These are phyloP conservation scores for Acropora yongei DNA, from an alignment of 64 coral and sea anemone species.

Conservation along the genomic window DNA sequence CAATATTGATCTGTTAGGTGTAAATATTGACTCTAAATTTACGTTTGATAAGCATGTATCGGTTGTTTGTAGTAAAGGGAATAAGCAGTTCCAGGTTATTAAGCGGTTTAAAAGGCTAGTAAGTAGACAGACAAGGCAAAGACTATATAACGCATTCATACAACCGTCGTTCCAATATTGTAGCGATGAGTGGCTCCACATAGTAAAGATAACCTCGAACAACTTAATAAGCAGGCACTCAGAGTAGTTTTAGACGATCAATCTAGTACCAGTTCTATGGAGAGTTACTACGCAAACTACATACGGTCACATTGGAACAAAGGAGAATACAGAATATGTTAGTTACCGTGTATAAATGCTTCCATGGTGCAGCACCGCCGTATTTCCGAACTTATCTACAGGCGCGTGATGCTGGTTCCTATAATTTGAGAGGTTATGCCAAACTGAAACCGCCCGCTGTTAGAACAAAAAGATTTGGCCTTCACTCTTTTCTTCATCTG, in stretches of 20 bases:
- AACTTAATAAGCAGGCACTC: background rate
- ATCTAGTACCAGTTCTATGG: background rate
- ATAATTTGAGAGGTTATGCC: background rate
- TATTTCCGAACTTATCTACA: constrained; percentile 4
- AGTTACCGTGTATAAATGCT: background rate
- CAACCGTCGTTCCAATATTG: constrained; percentile 20
- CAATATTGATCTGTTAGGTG: constrained; percentile 3
- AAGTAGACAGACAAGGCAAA: background rate
- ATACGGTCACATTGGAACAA: background rate
- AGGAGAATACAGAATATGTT: constrained; percentile 11
- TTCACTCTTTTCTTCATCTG: background rate
- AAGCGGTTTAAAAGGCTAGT: constrained; percentile 34
- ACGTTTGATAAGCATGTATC: constrained; percentile 4
- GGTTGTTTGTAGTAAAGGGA: constrained; percentile 27
- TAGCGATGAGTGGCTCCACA: background rate
- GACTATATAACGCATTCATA: constrained; percentile 51
- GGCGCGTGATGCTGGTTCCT: background rate
- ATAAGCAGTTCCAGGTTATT: constrained; percentile 38
- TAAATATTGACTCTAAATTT: background rate
- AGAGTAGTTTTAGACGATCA: background rate
- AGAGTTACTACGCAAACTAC: background rate
- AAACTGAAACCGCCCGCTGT: background rate
- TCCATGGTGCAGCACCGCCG: background rate
- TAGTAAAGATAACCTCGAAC: background rate
- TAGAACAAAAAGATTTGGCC: background rate